Conservation (phyloP, 2,113 vertebrate species). For the Neoarius graeffei region DNA sequence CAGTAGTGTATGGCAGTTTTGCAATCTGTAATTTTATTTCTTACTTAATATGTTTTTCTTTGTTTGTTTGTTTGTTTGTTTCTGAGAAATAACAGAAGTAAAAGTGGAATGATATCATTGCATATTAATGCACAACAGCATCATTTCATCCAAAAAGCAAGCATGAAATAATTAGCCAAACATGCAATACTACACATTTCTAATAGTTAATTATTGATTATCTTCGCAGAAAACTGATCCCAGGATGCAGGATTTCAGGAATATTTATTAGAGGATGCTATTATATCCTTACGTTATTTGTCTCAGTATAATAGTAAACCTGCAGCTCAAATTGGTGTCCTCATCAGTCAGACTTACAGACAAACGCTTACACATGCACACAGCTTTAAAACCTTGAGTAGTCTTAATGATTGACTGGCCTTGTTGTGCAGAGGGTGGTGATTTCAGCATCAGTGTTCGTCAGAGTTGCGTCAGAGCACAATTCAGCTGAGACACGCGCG, state of each 20-base stretch:
- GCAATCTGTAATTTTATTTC: neutral
- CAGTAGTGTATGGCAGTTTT: too few species aligned
- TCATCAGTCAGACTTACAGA: neutral
- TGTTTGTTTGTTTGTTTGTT: too few species aligned
- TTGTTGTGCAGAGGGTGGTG: slow-evolving; percentile 68
- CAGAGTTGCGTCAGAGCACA: slow-evolving; percentile 88
- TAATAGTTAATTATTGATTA: neutral
- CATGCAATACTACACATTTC: neutral
- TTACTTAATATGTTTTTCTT: neutral
- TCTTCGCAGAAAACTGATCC: neutral
- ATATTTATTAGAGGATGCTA: neutral
- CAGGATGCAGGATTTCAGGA: neutral
- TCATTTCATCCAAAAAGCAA: neutral
- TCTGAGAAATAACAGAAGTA: neutral
- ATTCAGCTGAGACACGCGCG: slow-evolving; percentile 54
- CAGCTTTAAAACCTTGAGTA: neutral
- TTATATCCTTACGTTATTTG: neutral
- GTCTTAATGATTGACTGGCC: slow-evolving; percentile 64
- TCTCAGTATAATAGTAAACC: neutral
- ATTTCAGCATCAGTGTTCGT: slow-evolving; percentile 84
- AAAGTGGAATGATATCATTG: neutral
- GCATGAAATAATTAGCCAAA: neutral
- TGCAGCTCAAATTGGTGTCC: neutral
- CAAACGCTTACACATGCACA: neutral
- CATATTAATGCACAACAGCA: neutral